A percentile compares a stretch with the other conserved stretches of the same genome.
phyloP scores from a whole-genome alignment of 64 coral and sea anemone species.

The Dendronephthya gigantea region DNA sequence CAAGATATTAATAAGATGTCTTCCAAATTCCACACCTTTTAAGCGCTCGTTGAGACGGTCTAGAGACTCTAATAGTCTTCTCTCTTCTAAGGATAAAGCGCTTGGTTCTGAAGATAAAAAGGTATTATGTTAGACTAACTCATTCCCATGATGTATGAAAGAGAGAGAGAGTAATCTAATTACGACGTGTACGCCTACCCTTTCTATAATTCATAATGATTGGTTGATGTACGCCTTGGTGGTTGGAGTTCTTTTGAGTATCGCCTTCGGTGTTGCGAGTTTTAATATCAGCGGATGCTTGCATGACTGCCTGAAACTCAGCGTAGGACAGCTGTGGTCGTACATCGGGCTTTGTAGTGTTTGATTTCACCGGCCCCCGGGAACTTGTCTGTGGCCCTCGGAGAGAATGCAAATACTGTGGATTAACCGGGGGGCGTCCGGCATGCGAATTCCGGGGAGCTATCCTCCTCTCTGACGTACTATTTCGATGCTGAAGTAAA shows the following conservation, averaged over 20 bases:
- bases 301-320: constrained; percentile 87
- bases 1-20: not conserved
- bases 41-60: constrained; percentile 91
- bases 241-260: not conserved
- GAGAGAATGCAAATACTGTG: constrained; percentile 14
- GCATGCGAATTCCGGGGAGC: constrained; percentile 6
- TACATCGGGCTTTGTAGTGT: not conserved
- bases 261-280: not conserved
- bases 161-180: not conserved
- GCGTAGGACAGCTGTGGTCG: constrained; percentile 64
- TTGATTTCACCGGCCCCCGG: not conserved
- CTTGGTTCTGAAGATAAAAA: constrained; percentile 50
- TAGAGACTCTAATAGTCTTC: constrained; percentile 72
- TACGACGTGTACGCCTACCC: not conserved
- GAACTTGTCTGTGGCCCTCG: not conserved
- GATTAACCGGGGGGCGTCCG: constrained; percentile 43
- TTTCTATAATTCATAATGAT: constrained; percentile 8
- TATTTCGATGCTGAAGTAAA: constrained; percentile 67
- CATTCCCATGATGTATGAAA: too few species aligned
- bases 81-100: constrained; percentile 83
- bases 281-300: constrained; percentile 42
- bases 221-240: not conserved
- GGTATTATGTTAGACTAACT: not conserved
- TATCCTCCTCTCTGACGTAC: constrained; percentile 31
- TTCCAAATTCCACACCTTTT: constrained; percentile 35